Conservation (phyloP, 2,888 invertebrate genomes). For the Diaphora mendica region DNA sequence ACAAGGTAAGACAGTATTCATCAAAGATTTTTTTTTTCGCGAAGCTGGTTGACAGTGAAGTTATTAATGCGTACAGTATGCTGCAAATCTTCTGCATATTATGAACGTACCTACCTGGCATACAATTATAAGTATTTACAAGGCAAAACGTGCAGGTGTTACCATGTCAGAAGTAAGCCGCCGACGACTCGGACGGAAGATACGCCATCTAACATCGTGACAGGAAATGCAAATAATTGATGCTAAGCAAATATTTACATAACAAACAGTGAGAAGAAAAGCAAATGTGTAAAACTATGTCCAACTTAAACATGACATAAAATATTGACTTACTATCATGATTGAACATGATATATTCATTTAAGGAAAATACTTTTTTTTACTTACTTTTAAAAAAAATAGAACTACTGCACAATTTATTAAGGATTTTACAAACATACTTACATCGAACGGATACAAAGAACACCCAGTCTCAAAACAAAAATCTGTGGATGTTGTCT, state of each 20-base stretch:
- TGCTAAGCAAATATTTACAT: conserved; percentile 7
- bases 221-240: conserved; percentile 40
- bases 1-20: not conserved
- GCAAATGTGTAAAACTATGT: not conserved
- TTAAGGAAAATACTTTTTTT: no score
- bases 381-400: no score
- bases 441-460: no score
- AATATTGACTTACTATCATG: no score
- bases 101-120: no score
- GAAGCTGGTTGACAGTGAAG: no score
- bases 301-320: not conserved
- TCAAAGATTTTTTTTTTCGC: not conserved
- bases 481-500: no score
- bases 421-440: no score
- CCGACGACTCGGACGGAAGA: no score
- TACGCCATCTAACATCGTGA: conserved; percentile 41
- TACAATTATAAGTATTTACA: not conserved
- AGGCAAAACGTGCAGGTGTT: conserved; percentile 39
- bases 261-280: not conserved
- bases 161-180: conserved; percentile 37
- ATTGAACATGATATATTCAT: no score
- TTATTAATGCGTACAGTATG: not conserved
- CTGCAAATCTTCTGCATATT: not conserved
- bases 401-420: no score
- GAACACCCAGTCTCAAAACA: no score